phyloP scores from a whole-genome alignment of 2,797 vertebrate genomes.

The Martes flavigula region DNA sequence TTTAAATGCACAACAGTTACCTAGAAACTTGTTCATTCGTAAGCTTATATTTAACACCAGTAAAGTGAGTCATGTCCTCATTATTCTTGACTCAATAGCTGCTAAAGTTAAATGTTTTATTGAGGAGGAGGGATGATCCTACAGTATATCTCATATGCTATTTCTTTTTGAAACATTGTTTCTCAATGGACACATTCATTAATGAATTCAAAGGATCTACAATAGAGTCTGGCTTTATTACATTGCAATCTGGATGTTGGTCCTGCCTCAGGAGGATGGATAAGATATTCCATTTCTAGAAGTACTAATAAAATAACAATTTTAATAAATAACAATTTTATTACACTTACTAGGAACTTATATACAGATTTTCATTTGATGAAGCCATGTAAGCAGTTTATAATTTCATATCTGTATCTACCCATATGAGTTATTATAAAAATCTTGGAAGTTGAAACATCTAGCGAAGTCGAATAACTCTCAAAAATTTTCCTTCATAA shows the following conservation, averaged over 20 bases:
- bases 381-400: background rate
- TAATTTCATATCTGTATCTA: background rate
- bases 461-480: background rate
- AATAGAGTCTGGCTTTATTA: background rate
- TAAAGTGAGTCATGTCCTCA: conserved; percentile 47
- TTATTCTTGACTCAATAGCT: conserved; percentile 56
- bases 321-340: background rate
- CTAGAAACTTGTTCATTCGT: conserved; percentile 8
- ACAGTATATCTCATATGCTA: background rate
- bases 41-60: conserved; percentile 49
- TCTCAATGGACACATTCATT: conserved; percentile 51
- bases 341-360: background rate
- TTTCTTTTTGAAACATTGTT: conserved; percentile 39
- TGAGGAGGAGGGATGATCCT: conserved; percentile 15
- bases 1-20: conserved; percentile 43
- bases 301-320: background rate
- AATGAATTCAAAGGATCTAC: conserved; percentile 33
- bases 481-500: conserved; percentile 92
- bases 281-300: background rate
- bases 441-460: background rate
- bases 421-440: background rate
- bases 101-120: conserved; percentile 4
- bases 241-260: background rate
- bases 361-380: background rate
- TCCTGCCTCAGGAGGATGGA: background rate